Evolutionary conservation across 1,140 invertebrate species (phyloP), one percentile per base, ranked within the genome.

Genomic region (Teleogryllus occipitalis): DNA sequence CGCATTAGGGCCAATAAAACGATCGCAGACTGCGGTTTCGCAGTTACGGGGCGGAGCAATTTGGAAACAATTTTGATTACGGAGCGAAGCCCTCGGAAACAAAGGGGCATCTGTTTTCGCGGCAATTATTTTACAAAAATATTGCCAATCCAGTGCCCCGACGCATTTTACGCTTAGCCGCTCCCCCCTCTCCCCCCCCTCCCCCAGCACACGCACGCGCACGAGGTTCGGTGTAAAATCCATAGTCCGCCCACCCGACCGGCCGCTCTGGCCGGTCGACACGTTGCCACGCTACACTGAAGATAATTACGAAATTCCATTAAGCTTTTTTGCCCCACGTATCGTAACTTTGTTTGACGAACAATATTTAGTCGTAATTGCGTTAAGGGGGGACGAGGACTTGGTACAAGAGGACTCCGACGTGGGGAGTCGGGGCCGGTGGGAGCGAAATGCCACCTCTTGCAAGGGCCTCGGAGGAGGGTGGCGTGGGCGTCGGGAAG

Each of bases 291-390:
- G 27, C 27, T 14, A 65, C 54, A 65, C 18, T 65, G 54, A 14
- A 65, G 10, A 18, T 65, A 65, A 65, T 65, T 65, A 65, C 54
- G 18, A 39, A 39, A 39, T 39, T 39, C 18, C 54, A 65, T 65
- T 14, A 65, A 65, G 10, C 54, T 65, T 65, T 18, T 65, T 65
- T 65, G 10, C 18, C 54, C 10, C 7, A 3, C 18, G 54, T 65
- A 65, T 65, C 54, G 54, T 65, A 65, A 65, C 54, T 65, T 39
- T 65, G 18, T 65, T 65, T 10, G 54, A 65, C 54, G 54, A 65
- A 65, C 54, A 65, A 65, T 65, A 65, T 65, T 65, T 65, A 14
- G 54, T 65, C 54, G 54, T 65, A 65, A 65, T 65, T 65, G 54
- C 18, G 54, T 65, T 65, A 65, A 18, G 10, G 18, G n/a, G 18